These are phyloP conservation scores for Yoshiicerus persimilis DNA, from an alignment of 1,140 invertebrate species.

Conservation along the genomic window DNA sequence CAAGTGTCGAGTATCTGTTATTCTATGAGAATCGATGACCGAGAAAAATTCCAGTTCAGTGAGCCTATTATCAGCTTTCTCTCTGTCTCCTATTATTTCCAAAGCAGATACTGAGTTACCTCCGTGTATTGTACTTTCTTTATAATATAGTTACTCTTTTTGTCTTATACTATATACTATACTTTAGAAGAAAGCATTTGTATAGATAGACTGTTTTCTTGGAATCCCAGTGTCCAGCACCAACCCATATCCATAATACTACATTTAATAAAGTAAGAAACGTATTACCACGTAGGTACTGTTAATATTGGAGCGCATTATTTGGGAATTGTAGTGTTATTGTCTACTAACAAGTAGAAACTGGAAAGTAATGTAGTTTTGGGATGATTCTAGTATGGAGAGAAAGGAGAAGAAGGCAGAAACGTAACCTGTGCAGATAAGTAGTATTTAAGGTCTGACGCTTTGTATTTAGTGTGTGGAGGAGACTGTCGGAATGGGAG, in stretches of 20 bases:
- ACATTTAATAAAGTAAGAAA: background rate
- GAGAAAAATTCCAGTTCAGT: background rate
- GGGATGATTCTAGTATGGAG: background rate
- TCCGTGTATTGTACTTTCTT: background rate
- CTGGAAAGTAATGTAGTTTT: too few species aligned
- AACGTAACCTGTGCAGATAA: background rate
- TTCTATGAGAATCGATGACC: background rate
- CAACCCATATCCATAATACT: background rate
- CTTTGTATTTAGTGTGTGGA: too few species aligned
- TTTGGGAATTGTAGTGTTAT: background rate
- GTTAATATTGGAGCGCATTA: background rate
- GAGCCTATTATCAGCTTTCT: background rate
- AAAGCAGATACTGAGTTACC: background rate
- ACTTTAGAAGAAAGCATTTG: background rate
- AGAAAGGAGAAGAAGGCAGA: background rate
- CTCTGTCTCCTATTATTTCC: background rate
- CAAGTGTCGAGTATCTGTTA: background rate
- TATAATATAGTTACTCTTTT: too few species aligned
- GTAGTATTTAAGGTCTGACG: too few species aligned
- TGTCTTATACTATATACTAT: background rate
- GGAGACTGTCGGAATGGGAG: too few species aligned
- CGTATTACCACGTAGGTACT: background rate
- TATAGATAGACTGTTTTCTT: background rate
- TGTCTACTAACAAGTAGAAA: background rate
- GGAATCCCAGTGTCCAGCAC: background rate